Base-by-base conservation (phyloP, 2,888 invertebrate genomes). In the Chrysopilus asiliformis region DNA sequence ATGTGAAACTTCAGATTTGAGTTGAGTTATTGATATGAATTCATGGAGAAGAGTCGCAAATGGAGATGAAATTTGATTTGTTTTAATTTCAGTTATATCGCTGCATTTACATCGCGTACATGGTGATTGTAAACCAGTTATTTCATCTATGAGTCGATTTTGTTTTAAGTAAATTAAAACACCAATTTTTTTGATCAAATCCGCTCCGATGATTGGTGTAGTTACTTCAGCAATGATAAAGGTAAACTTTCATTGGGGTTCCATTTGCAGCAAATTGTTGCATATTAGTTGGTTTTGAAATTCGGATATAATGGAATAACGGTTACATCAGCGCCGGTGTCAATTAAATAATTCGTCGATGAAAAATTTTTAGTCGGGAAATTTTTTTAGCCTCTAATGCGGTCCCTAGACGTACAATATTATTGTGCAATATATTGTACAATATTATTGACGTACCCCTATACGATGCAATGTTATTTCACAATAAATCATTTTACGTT, bases 151-250 rank as follows among this genome's bases (percentile, higher is more conserved):
- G 7, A 22, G 7, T 22, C 10, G 22, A 22, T 22, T 22, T 22
- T 10, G 7, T 22, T 22, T 22, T 10, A 22, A 22, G 10, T 22
- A 22, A 7, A 22, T 22, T 22, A 22, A 10, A 32, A 45, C 25
- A 4, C 38, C 30, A 13, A 36, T 39, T n/a, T 43, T 36, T 10
- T 28, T 24, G 4, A 46, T 19, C 29, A 47, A 49, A 27, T 50
- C 49, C 1, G 46, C 45, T 2, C 46, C 45, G 2, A 47, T 41
- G 15, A 48, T 49, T 19, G 48, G 44, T 12, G 35, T n/a, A 2
- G 42, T 28, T 2, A 50, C 47, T 3, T 50, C 44, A 2, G 47
- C 48, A 14, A 48, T 31, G 16, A 43, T 38, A 28, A 50, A 49
- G 15, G 31, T 43, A 45, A 14, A 30, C 36, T 19, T 36, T 41